Evolutionary conservation across 30 jellyfish, hydroid and myxozoan genomes (phyloP).

Genomic region (Aurelia aurita complex sp. Pacific): DNA sequence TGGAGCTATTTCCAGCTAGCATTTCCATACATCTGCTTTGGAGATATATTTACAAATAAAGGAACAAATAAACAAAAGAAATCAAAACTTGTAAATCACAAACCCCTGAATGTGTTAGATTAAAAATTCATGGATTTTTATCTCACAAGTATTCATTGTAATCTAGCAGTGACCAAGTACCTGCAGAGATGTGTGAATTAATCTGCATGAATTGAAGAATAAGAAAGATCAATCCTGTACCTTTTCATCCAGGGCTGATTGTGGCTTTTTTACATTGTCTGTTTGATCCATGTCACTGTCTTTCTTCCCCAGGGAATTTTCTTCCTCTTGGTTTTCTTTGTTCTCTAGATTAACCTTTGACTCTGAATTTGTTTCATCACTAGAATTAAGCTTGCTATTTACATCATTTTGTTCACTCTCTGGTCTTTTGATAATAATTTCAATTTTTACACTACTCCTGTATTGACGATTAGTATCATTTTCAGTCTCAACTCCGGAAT

Average conservation of each 20-base stretch:
- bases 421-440: neutral
- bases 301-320: neutral
- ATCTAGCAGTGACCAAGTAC: neutral
- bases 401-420: neutral
- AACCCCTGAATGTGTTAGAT: neutral
- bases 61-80: no score
- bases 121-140: neutral
- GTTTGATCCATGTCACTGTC: conserved; percentile 9
- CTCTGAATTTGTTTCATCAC: neutral
- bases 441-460: neutral
- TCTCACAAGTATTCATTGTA: neutral
- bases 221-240: conserved; percentile 12
- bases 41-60: no score
- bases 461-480: conserved; percentile 13
- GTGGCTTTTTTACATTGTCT: conserved; percentile 53
- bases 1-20: no score
- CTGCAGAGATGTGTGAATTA: neutral
- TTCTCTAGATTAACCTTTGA: neutral
- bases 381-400: neutral
- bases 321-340: neutral
- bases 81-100: no score
- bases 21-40: no score
- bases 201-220: neutral
- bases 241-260: conserved; percentile 68
- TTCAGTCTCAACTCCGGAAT: conserved; percentile 93